Conservation (phyloP, 2,797 vertebrate genomes). For the Sebastes diaconus region DNA sequence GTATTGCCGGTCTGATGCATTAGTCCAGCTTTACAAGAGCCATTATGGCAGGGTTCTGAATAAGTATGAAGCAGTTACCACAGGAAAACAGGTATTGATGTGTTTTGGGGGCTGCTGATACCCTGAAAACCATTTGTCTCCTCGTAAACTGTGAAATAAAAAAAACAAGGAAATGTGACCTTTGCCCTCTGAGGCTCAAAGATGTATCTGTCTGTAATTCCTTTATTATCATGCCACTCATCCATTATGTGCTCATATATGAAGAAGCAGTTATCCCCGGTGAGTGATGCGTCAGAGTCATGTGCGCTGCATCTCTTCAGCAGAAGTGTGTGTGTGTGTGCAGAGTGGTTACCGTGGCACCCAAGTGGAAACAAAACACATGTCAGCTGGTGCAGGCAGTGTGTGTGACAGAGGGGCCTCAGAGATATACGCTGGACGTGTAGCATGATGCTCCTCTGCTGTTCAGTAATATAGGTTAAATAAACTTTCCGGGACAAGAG, state of each 20-base stretch:
- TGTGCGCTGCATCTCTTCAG: slow-evolving; percentile 43
- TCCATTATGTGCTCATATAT: slow-evolving; percentile 24
- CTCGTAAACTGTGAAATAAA: slow-evolving; percentile 27
- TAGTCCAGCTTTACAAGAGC: slow-evolving; percentile 48
- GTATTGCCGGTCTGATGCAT: slow-evolving; percentile 4
- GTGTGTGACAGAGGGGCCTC: slow-evolving; percentile 53
- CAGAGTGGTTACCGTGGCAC: slow-evolving; percentile 50
- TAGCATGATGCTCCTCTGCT: slow-evolving; percentile 72
- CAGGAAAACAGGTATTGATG: slow-evolving; percentile 13
- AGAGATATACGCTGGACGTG: slow-evolving; percentile 66
- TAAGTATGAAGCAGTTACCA: neutral
- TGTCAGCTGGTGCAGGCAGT: slow-evolving; percentile 62
- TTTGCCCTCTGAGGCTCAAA: slow-evolving; percentile 12
- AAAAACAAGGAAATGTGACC: slow-evolving; percentile 21
- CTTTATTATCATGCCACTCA: slow-evolving; percentile 27
- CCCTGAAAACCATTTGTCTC: slow-evolving; percentile 42
- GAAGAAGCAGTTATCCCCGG: slow-evolving; percentile 17
- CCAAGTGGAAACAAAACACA: slow-evolving; percentile 70
- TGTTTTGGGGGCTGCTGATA: slow-evolving; percentile 16
- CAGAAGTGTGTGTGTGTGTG: slow-evolving; percentile 8
- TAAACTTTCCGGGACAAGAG: slow-evolving; percentile 60
- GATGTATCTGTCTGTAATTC: slow-evolving; percentile 38
- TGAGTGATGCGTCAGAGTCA: slow-evolving; percentile 27
- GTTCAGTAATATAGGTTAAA: slow-evolving; percentile 68
- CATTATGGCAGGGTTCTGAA: neutral